A percentile compares a stretch with the other conserved stretches of the same genome.
Conservation (phyloP, 2,888 invertebrate genomes). For the Nomada ferruginata region DNA sequence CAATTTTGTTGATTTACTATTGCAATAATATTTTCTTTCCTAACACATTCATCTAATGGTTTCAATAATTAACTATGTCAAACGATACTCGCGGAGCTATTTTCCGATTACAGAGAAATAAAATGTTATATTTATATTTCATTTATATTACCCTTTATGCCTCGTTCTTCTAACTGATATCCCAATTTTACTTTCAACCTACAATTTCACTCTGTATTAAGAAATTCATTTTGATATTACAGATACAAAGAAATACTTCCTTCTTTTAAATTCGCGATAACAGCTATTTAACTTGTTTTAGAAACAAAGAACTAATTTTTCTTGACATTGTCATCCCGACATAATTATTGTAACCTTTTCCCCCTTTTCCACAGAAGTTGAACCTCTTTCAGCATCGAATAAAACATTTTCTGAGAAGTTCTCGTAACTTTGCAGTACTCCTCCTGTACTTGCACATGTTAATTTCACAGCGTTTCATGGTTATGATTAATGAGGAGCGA, state of each 20-base stretch:
- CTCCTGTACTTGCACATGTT: neutral
- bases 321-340: too few species aligned
- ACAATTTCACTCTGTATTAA: neutral
- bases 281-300: too few species aligned
- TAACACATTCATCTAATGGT: constrained; percentile 45
- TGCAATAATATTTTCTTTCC: constrained; percentile 60
- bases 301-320: too few species aligned
- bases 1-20: constrained; percentile 57
- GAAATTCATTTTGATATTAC: neutral
- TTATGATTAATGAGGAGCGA: constrained; percentile 6
- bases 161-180: neutral
- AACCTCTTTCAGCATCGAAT: too few species aligned
- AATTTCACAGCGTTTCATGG: neutral
- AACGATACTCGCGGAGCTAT: constrained; percentile 1
- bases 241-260: neutral
- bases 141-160: neutral
- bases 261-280: neutral
- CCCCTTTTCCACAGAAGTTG: too few species aligned
- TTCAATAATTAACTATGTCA: constrained; percentile 26
- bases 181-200: neutral
- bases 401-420: neutral
- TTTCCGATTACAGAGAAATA: neutral
- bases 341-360: too few species aligned
- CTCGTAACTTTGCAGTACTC: neutral
- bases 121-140: neutral